Base-by-base conservation (phyloP, 2,797 vertebrate genomes). In the Morelia viridis region DNA sequence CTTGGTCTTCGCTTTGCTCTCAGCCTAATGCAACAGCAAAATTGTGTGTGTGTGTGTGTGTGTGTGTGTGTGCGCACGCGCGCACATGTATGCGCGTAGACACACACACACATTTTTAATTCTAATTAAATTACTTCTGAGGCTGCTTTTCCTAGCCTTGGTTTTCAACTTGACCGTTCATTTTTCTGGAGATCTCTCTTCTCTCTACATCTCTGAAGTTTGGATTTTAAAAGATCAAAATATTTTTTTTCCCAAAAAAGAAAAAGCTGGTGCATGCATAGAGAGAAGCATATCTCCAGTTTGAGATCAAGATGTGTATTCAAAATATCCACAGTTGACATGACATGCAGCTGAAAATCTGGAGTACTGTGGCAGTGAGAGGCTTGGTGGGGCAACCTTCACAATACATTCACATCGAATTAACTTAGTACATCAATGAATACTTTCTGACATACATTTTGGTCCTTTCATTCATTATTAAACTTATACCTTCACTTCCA, bases 51-150 rank as follows among this genome's bases (percentile, higher is more conserved):
- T 60, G 17, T 17, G 4, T 4, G 58, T 5, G 58, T 1, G 17
- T 76, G 41, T 41, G 19, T 60, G 58, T 60, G 17, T 17, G 4
- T 4, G 58, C 1, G 58, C 5, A 5, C 58, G 19, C 19, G 19
- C 41, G 41, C 41, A 41, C 3, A 3, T 41, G 2, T 41, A 2
- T 60, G 5, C 41, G 71, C 8, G 9, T 0, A 0, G 0, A 10
- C 35, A 76, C 71, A 41, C 41, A 41, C 3, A 35, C 35, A 35
- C 35, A 35, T 76, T 76, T 76, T 35, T 41, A 76, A 76, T 76
- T 76, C 7, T 7, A 76, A 76, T 76, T 76, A 41, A 76, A 76
- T 46, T 41, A 76, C 41, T 76, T 76, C 22, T 76, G 35, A 46
- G 8, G 8, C 8, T 46, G 35, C 19, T 76, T 1, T 76, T 35